Percentiles rank a stretch among this genome's conserved stretches.
These are phyloP conservation scores for Rana temporaria DNA, from an alignment of 2,113 vertebrate species.

Conservation along the genomic window DNA sequence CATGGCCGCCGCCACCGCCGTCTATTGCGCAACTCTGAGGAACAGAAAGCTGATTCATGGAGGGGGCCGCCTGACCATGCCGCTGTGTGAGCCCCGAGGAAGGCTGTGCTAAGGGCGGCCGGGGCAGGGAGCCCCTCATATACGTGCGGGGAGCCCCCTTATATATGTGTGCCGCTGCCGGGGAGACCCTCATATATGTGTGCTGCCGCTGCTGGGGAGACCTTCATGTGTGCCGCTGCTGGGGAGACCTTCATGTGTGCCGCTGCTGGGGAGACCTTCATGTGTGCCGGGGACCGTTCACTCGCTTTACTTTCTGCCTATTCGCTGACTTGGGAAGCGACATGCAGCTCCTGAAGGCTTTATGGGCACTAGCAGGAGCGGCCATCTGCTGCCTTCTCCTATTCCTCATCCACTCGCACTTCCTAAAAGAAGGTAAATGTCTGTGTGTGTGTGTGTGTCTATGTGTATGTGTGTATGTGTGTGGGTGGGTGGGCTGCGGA, in stretches of 20 bases:
- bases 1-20: conserved; percentile 48
- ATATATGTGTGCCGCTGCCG: too few species aligned
- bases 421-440: conserved; percentile 95
- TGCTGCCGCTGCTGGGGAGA: too few species aligned
- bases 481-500: not conserved
- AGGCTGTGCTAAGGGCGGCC: too few species aligned
- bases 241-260: conserved; percentile 58
- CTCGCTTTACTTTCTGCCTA: conserved; percentile 77
- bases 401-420: conserved; percentile 92
- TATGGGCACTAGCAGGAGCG: conserved; percentile 95
- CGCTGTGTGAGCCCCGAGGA: too few species aligned
- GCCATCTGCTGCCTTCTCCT: conserved; percentile 95
- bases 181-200: too few species aligned
- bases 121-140: too few species aligned
- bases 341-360: conserved; percentile 96
- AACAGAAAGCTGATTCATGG: conserved; percentile 76
- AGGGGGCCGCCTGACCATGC: conserved; percentile 64
- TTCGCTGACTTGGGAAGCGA: conserved; percentile 82
- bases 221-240: too few species aligned
- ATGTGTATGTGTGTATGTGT: too few species aligned
- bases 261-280: not conserved
- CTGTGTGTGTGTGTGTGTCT: conserved; percentile 1
- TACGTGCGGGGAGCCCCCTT: too few species aligned
- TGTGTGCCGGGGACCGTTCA: conserved; percentile 67
- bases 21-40: conserved; percentile 71